Evolutionary conservation across 1,140 invertebrate species (phyloP), one percentile per base, ranked within the genome.

Genomic region (Drosophila rhopaloa): DNA sequence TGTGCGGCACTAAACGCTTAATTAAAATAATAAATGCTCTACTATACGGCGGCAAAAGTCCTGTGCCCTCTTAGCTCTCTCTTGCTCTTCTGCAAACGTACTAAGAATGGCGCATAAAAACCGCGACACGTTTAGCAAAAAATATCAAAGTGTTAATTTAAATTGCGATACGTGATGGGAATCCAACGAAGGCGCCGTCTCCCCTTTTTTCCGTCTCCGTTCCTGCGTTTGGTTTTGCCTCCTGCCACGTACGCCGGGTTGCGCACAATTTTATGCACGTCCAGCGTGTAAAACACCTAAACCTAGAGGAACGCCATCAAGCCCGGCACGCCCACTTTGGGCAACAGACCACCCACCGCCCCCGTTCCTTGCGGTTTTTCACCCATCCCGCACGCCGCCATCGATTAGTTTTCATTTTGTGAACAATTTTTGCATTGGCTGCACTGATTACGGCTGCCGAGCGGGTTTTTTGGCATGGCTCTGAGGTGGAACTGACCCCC

Each of bases 351-450:
- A 7, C 16, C 8, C 14, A 9, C 4, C 32, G 10, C 19, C 44
- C 40, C 43, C 27, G 13, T n/a, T 5, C 37, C 54, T 71, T 67
- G 58, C 47, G 68, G 67, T 71, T 63, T 35, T 48, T 47, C n/a
- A 19, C n/a, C n/a, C 43, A 9, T 16, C 46, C 43, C 55, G 67
- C 78, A 47, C 68, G 41, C 58, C 68, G 44, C 63, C 80, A 88
- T 88, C 84, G 84, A 88, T 88, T 88, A 88, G 84, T 89, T 88
- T 88, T 89, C 84, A 88, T 89, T 84, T 88, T 82, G 76, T 60
- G 76, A 67, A 66, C 84, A 77, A 77, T 88, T 88, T 75, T 83
- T 78, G 84, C 76, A 88, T 83, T 89, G 83, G 62, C 67, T 79
- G 79, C 79, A 66, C 83, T 88, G 83, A 88, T 86, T 86, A 86